Evolutionary conservation across 2,888 invertebrate genomes (phyloP), one percentile per base, ranked within the genome.

Genomic region (Malthinus flaveolus): DNA sequence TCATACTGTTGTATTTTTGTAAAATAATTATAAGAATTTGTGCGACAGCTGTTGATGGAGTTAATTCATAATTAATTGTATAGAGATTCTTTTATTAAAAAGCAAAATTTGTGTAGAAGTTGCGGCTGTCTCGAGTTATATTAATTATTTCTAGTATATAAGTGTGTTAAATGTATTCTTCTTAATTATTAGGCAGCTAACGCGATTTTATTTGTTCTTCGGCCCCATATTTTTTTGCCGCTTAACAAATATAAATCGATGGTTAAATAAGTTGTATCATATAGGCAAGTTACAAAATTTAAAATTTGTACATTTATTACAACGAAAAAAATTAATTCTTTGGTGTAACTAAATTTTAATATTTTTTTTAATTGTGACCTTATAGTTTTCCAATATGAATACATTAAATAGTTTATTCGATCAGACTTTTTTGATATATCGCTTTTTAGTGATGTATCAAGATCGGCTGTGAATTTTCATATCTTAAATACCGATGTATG

Each of bases 401-500:
- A 13, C 39, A 49, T 42, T 45, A 44, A 54, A 44, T 42, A 44
- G 32, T 48, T 44, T 35, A 45, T 47, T 39, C 35, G 13, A 39
- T 12, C 33, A 10, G 11, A 44, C 64, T 70, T 71, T 69, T 76
- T 76, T 76, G 75, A 76, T 76, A 73, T 71, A 71, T 73, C 74
- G 71, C 68, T 66, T 49, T 35, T 59, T 61, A 64, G 63, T 73
- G 73, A 76, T 71, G 73, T 77, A 77, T 78, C 78, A 76, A 74
- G 73, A 72, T 23, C 65, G 75, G 75, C 76, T 78, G 77, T 77
- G 75, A 69, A 65, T 70, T 23, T 71, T 68, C 65, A 67, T 69
- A 69, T 69, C 68, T 65, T 66, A 68, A n/a, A 73, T 70, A 68
- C 71, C 72, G 69, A 68, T 78, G 75, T 79, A 78, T 68, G 78